These are phyloP conservation scores for Peromyscus maniculatus DNA, from an alignment of 2,113 vertebrate genomes.

Conservation along the genomic window DNA sequence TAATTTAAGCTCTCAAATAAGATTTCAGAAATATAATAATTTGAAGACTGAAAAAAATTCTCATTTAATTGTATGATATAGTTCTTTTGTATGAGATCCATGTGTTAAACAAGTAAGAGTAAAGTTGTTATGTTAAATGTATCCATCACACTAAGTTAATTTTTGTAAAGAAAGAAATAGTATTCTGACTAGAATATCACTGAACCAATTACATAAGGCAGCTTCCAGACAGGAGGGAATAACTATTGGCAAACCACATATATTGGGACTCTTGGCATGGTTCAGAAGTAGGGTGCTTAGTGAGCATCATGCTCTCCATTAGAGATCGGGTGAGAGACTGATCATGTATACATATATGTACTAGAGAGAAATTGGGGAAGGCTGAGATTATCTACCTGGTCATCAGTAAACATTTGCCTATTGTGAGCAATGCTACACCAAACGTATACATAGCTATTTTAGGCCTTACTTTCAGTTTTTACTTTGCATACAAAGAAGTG, in stretches of 20 bases:
- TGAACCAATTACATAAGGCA: slow-evolving; percentile 41
- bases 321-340: neutral
- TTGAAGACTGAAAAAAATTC: slow-evolving; percentile 56
- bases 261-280: neutral
- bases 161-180: slow-evolving; percentile 20
- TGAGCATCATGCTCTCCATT: neutral
- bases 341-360: neutral
- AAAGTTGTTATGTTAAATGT: neutral
- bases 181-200: neutral
- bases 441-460: neutral
- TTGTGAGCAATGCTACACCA: neutral
- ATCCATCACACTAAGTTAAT: slow-evolving; percentile 47
- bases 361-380: neutral
- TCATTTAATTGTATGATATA: slow-evolving; percentile 41
- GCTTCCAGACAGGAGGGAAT: neutral
- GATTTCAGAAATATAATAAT: slow-evolving; percentile 46
- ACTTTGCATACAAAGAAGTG: neutral
- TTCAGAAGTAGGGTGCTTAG: neutral
- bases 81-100: slow-evolving; percentile 28
- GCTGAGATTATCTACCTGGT: neutral
- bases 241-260: slow-evolving; percentile 60
- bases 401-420: neutral
- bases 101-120: slow-evolving; percentile 62
- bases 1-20: slow-evolving; percentile 55
- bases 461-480: neutral